Evolutionary conservation across 2,888 invertebrate species (phyloP), one percentile per base, ranked within the genome.

Genomic region (Priocnemis perturbator): DNA sequence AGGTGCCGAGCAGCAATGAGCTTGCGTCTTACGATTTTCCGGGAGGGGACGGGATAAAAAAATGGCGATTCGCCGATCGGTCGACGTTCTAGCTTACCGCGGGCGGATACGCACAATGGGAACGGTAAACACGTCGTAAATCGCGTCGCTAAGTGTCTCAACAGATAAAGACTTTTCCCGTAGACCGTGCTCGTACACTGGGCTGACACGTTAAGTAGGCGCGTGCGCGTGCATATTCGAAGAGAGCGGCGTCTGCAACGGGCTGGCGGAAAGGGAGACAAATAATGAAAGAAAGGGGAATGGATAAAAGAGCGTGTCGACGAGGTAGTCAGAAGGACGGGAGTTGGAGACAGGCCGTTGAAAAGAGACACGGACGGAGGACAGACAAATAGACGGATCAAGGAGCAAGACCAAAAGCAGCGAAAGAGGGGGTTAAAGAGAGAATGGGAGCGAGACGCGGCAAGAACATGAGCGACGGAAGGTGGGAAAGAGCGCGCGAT

Each of bases 311-410:
- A 17, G 50, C 17, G 50, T n/a, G 50, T 50, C 20, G 30, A 30
- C n/a, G 19, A 37, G 30, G 37, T 37, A 37, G 37, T 56, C 17
- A 20, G 15, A 37, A 4, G n/a, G 45, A 45, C 26, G 56, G 7
- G 37, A 56, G 37, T 56, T 19, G 55, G 55, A 55, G 26, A 55
- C 56, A 55, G n/a, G 7, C 30, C 17, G 19, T 17, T 23, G 56
- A 0, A 30, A 55, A 21, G 30, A 0, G 19, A 20, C 21, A 3
- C n/a, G 26, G n/a, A 7, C 23, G 9, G 14, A 26, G 26, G n/a
- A 7, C 23, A 21, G 14, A 26, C 23, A 30, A 26, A 53, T 23
- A 30, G 0, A 17, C 15, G 56, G 19, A 37, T 37, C 37, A 37
- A 37, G 37, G 37, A 37, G 37, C 11, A n/a, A 17, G n/a, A 45